phyloP scores from a whole-genome alignment of 2,888 invertebrate genomes.

The Thymelicus lineola region DNA sequence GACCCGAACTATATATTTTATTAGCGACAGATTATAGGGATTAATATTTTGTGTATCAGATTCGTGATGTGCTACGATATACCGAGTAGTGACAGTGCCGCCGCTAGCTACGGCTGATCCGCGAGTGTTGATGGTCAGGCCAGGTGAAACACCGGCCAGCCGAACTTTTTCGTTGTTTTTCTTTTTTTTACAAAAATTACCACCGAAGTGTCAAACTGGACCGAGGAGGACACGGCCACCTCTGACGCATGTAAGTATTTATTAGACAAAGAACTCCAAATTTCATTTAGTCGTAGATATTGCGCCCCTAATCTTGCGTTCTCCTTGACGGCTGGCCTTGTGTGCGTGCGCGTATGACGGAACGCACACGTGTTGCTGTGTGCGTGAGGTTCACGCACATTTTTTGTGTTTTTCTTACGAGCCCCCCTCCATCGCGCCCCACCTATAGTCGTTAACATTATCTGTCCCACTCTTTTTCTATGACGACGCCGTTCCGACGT shows the following conservation, averaged over 20 bases:
- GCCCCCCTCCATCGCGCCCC: slow-evolving; percentile 70
- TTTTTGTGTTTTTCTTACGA: slow-evolving; percentile 78
- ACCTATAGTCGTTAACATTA: slow-evolving; percentile 72
- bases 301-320: slow-evolving; percentile 70
- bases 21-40: slow-evolving; percentile 46
- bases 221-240: slow-evolving; percentile 81
- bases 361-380: slow-evolving; percentile 56
- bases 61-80: slow-evolving; percentile 75
- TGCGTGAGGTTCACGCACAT: slow-evolving; percentile 79
- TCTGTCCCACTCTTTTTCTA: slow-evolving; percentile 84
- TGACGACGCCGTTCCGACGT: slow-evolving; percentile 61
- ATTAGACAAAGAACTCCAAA: slow-evolving; percentile 52
- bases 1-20: slow-evolving; percentile 77
- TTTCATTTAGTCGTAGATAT: slow-evolving; percentile 43
- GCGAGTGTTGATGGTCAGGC: slow-evolving; percentile 73
- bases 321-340: slow-evolving; percentile 63
- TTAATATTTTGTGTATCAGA: slow-evolving; percentile 70
- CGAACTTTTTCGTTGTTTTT: slow-evolving; percentile 73
- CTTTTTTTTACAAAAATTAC: slow-evolving; percentile 69
- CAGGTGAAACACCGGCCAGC: slow-evolving; percentile 70
- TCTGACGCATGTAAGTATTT: slow-evolving; percentile 82
- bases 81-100: slow-evolving; percentile 73
- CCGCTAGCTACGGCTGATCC: slow-evolving; percentile 70
- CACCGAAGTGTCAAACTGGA: slow-evolving; percentile 84
- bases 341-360: slow-evolving; percentile 57